Conservation (phyloP, 2,888 invertebrate genomes). For the Drosophila subquinaria region DNA sequence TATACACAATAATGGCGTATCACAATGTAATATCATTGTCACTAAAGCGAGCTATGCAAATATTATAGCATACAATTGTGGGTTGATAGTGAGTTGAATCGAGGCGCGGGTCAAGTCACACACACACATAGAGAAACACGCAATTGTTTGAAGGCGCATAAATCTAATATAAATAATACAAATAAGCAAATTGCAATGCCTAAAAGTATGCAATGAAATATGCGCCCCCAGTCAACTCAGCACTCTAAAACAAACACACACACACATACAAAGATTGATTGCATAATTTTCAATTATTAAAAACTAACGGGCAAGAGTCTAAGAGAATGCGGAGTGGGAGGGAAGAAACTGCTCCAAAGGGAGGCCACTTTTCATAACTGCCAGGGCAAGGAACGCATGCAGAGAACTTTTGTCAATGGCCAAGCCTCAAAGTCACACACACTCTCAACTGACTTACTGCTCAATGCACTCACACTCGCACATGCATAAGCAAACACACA, state of each 20-base stretch:
- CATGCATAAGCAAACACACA: conserved; percentile 20
- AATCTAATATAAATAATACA: conserved; percentile 53
- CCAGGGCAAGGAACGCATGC: conserved; percentile 43
- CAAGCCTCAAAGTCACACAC: conserved; percentile 68
- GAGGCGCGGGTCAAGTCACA: conserved; percentile 7
- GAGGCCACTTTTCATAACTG: conserved; percentile 72
- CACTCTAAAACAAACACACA: conserved; percentile 30
- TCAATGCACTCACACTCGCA: conserved; percentile 55
- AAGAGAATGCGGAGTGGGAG: neutral
- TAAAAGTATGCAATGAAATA: conserved; percentile 59
- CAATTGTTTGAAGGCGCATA: conserved; percentile 33
- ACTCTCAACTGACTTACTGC: conserved; percentile 65
- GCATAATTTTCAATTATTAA: conserved; percentile 77
- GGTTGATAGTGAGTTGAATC: conserved; percentile 5
- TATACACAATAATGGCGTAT: neutral
- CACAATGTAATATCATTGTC: conserved; percentile 7
- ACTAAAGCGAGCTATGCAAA: conserved; percentile 23
- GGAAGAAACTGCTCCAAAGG: conserved; percentile 15
- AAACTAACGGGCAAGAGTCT: conserved; percentile 41
- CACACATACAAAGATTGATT: conserved; percentile 52
- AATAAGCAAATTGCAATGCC: conserved; percentile 42
- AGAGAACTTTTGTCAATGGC: conserved; percentile 76
- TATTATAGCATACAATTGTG: conserved; percentile 12
- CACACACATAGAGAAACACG: neutral
- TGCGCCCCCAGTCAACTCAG: conserved; percentile 46